Percentiles rank a stretch among this genome's conserved stretches.
Conservation (phyloP, 2,888 invertebrate genomes). For the Ophioninae sp. region DNA sequence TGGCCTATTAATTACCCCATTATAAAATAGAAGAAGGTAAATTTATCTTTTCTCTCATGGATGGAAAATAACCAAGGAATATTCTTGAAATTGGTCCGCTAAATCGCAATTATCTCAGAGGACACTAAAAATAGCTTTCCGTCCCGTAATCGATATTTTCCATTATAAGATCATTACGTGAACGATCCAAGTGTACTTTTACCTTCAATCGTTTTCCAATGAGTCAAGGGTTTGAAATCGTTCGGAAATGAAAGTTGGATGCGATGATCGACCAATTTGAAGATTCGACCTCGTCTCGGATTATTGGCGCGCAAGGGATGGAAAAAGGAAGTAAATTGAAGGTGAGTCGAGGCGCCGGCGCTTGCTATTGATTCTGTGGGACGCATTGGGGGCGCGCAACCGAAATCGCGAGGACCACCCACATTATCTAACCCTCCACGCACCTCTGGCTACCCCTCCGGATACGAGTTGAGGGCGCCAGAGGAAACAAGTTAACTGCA, state of each 20-base stretch:
- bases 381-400: conserved; percentile 54
- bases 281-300: conserved; percentile 48
- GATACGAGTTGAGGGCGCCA: conserved; percentile 2
- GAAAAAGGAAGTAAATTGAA: conserved; percentile 21
- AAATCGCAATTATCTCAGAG: too few species aligned
- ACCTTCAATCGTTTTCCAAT: neutral
- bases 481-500: conserved; percentile 66
- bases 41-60: too few species aligned
- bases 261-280: conserved; percentile 61
- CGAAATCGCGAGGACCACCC: conserved; percentile 51
- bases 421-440: conserved; percentile 32
- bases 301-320: neutral
- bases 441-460: conserved; percentile 26
- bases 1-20: too few species aligned
- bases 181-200: neutral
- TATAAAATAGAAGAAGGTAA: too few species aligned
- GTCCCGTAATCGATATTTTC: neutral
- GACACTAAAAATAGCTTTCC: conserved; percentile 11
- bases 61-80: too few species aligned
- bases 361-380: conserved; percentile 77
- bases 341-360: conserved; percentile 74
- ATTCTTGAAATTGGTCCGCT: too few species aligned
- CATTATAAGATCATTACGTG: conserved; percentile 32
- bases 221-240: neutral
- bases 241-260: neutral